Base-by-base conservation (phyloP, 1,140 invertebrate species). In the Bombus sylvicola region DNA sequence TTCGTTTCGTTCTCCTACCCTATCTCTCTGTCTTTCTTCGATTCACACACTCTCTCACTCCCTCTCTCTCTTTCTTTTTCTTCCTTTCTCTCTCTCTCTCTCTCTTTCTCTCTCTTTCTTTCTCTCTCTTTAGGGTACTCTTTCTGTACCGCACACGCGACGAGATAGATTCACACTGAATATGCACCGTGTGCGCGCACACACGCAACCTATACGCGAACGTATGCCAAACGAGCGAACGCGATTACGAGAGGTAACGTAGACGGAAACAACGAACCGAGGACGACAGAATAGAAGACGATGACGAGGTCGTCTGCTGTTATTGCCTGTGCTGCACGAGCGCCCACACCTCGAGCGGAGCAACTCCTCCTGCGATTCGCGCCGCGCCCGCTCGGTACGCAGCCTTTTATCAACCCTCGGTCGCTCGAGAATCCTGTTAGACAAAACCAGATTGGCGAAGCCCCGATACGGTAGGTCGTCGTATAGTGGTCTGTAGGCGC, bases 391-490 rank as follows among this genome's bases (percentile, higher is more conserved):
- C 83, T 87, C 85, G 81, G 80, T 91, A 91, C 92, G 90, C 92
- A 91, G 91, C 91, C 91, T 94, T 93, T 94, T 95, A 95, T 95
- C 92, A 93, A 93, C 91, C 93, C 91, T 92, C 90, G 83, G 89
- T 85, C 91, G 89, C 89, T 86, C 86, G 89, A 80, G 91, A 95
- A 96, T 95, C 95, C 93, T 93, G 95, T 96, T 96, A 96, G 92
- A 92, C 90, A 94, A 96, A 95, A 96, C 94, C 94, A 95, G 95
- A 96, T 96, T 96, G 93, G 90, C 91, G 95, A 95, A 96, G 94
- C 95, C 95, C 89, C 90, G 90, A 90, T 85, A 87, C 89, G 89
- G 80, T 87, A 89, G 72, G 78, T 85, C 78, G 83, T 85, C 78
- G 83, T 81, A 72, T 85, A 85, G 72, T 37, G 83, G 83, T 25